phyloP scores from a whole-genome alignment of 2,888 invertebrate species.

The Onchidella celtica region DNA sequence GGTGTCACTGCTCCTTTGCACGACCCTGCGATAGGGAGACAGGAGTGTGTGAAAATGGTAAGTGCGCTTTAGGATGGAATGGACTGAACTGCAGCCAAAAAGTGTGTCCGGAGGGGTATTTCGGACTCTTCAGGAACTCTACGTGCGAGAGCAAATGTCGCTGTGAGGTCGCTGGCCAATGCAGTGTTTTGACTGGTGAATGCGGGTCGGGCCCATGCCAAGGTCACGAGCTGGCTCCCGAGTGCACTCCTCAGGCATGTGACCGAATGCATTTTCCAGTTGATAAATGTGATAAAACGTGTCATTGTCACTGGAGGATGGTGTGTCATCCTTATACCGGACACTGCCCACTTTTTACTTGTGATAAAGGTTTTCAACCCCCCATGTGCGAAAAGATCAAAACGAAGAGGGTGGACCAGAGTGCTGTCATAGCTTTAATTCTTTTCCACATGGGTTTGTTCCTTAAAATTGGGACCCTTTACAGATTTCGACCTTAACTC shows the following conservation, averaged over 20 bases:
- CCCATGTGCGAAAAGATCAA: too few relatives aligned
- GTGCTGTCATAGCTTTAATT: too few relatives aligned
- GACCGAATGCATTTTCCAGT: not conserved
- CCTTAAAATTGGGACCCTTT: too few relatives aligned
- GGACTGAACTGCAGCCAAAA: not conserved
- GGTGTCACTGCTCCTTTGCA: not conserved
- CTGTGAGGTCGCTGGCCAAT: not conserved
- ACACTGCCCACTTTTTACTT: not conserved
- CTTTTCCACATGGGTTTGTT: too few relatives aligned
- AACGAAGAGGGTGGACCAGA: too few relatives aligned
- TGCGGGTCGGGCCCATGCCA: not conserved
- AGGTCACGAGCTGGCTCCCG: not conserved
- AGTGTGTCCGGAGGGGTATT: not conserved
- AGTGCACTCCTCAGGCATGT: not conserved
- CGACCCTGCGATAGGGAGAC: not conserved
- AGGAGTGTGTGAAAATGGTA: not conserved
- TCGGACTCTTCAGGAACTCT: not conserved
- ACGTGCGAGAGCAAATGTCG: not conserved
- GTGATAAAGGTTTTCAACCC: too few relatives aligned
- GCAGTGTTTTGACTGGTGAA: not conserved
- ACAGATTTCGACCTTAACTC: too few relatives aligned
- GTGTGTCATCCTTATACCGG: not conserved
- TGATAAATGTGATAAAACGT: not conserved
- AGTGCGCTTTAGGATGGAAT: not conserved
- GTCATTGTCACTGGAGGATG: not conserved